Evolutionary conservation across 2,797 vertebrate species (phyloP).

Genomic region (Octomys mimax): DNA sequence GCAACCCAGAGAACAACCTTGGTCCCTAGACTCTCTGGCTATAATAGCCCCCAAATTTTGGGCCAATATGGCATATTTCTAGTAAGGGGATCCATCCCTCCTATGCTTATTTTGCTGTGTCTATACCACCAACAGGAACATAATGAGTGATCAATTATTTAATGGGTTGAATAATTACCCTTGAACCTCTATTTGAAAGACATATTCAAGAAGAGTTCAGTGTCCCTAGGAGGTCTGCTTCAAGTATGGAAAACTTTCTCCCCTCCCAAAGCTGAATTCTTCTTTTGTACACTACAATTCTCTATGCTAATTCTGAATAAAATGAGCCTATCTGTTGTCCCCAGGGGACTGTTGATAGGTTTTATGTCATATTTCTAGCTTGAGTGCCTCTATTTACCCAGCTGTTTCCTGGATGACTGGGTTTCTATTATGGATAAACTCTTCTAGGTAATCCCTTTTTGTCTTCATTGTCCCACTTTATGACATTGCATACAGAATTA

Average conservation of each 20-base stretch:
- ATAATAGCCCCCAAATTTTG: not conserved
- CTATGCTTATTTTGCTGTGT: not conserved
- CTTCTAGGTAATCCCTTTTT: conserved; percentile 2
- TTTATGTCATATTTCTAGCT: not conserved
- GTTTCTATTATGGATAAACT: conserved; percentile 53
- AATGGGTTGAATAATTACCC: not conserved
- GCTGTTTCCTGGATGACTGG: not conserved
- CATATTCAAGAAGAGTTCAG: not conserved
- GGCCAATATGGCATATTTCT: not conserved
- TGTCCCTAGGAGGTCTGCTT: not conserved
- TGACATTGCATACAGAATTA: not conserved
- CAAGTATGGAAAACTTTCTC: not conserved
- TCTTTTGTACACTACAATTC: not conserved
- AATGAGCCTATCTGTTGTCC: not conserved
- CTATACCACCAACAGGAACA: not conserved
- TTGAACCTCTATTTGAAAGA: not conserved
- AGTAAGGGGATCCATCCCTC: not conserved
- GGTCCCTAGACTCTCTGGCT: too few species aligned
- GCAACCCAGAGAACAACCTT: not conserved
- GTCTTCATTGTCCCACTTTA: conserved; percentile 19
- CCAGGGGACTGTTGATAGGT: fast-evolving
- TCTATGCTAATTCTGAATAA: not conserved
- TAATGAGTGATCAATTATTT: not conserved
- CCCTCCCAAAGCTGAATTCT: conserved; percentile 3
- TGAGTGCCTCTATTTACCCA: not conserved